Conservation (phyloP, 2,888 invertebrate species). For the Erebia aethiops region DNA sequence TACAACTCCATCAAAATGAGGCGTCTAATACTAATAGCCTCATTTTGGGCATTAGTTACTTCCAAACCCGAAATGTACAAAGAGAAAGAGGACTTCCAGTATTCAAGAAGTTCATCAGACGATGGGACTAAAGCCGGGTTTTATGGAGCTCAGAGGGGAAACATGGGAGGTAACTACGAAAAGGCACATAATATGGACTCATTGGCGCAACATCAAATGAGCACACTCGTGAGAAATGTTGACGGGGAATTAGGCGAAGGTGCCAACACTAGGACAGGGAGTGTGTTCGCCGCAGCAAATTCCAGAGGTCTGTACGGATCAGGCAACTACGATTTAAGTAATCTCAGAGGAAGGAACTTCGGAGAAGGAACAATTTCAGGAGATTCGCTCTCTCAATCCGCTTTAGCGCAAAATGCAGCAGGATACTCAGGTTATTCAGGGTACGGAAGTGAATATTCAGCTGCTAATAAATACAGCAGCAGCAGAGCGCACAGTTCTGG, state of each 20-base stretch:
- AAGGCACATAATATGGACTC: slow-evolving; percentile 77
- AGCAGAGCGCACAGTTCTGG: slow-evolving; percentile 51
- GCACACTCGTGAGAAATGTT: slow-evolving; percentile 67
- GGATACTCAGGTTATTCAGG: slow-evolving; percentile 30
- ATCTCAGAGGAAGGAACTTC: slow-evolving; percentile 71
- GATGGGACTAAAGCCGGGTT: slow-evolving; percentile 73
- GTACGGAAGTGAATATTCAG: slow-evolving; percentile 30
- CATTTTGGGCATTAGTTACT: slow-evolving; percentile 56
- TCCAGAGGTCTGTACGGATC: slow-evolving; percentile 72
- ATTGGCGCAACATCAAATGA: slow-evolving; percentile 76
- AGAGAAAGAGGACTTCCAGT: slow-evolving; percentile 79
- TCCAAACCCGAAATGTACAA: slow-evolving; percentile 71
- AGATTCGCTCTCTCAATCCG: slow-evolving; percentile 43
- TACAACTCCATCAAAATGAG: slow-evolving; percentile 55
- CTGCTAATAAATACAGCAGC: slow-evolving; percentile 41
- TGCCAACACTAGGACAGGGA: slow-evolving; percentile 62
- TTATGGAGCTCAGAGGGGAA: slow-evolving; percentile 78
- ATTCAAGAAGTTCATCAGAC: slow-evolving; percentile 74
- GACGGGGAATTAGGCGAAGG: slow-evolving; percentile 74
- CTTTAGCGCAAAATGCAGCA: slow-evolving; percentile 34
- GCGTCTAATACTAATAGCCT: slow-evolving; percentile 58
- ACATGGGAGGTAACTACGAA: slow-evolving; percentile 79
- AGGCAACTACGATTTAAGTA: slow-evolving; percentile 64
- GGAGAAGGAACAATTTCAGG: slow-evolving; percentile 56
- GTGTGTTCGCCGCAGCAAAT: slow-evolving; percentile 71